Percentiles rank a stretch among this genome's conserved stretches.
Conservation (phyloP, 2,797 vertebrate species). For the Tragopan temminckii region DNA sequence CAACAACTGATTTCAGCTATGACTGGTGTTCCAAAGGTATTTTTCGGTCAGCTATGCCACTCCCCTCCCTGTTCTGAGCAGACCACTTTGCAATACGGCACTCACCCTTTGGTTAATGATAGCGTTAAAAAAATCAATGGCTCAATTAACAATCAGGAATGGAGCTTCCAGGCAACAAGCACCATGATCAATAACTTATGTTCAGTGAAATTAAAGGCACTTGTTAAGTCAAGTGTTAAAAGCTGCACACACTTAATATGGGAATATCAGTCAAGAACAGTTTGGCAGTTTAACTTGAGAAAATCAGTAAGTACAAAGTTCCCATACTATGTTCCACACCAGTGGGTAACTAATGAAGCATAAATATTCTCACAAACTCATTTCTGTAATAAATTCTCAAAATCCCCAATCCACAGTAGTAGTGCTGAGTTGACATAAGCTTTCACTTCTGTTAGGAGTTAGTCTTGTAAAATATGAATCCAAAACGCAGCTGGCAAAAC, state of each 20-base stretch:
- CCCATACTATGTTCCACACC: slow-evolving; percentile 69
- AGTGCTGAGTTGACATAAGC: slow-evolving; percentile 17
- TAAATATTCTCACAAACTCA: slow-evolving; percentile 58
- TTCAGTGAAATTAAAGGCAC: slow-evolving; percentile 84
- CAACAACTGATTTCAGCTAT: background rate
- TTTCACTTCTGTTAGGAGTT: slow-evolving; percentile 27
- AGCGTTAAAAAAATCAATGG: slow-evolving; percentile 80
- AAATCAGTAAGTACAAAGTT: slow-evolving; percentile 73
- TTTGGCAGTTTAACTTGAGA: slow-evolving; percentile 70
- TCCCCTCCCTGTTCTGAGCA: background rate
- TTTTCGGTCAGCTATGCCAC: background rate
- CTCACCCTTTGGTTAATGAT: slow-evolving; percentile 72
- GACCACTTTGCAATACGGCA: slow-evolving; percentile 33
- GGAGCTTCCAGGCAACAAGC: slow-evolving; percentile 80
- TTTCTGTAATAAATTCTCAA: slow-evolving; percentile 68
- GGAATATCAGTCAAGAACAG: slow-evolving; percentile 68
- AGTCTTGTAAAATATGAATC: background rate
- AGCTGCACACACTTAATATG: slow-evolving; percentile 69
- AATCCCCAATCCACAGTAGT: slow-evolving; percentile 17
- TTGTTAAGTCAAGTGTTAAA: slow-evolving; percentile 84
- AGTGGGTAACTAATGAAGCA: slow-evolving; percentile 73
- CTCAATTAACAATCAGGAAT: slow-evolving; percentile 83
- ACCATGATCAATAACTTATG: slow-evolving; percentile 82
- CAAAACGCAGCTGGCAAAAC: slow-evolving; percentile 27
- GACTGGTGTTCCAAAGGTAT: background rate